Evolutionary conservation across 2,888 invertebrate genomes (phyloP), one percentile per base, ranked within the genome.

Genomic region (Gnatocerus cornutus): DNA sequence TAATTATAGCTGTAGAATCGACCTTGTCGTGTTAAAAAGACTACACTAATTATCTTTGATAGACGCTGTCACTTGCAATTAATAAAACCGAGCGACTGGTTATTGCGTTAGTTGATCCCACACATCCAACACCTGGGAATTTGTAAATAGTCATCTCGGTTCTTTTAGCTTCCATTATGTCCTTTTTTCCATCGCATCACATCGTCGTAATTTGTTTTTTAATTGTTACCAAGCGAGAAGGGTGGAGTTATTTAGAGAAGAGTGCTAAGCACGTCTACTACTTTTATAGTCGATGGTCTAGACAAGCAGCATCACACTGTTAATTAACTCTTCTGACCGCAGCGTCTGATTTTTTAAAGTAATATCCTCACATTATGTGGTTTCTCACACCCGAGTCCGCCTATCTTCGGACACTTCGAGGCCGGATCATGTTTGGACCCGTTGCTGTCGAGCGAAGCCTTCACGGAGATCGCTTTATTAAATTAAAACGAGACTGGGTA

Each of bases 11-110:
- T 45, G 52, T 45, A 55, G 58, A 48, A 65, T 56, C 59, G 71
- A 71, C 74, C 74, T 73, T 73, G 74, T 69, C 69, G 58, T 72
- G 72, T 74, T 73, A 71, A 72, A 59, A 69, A 74, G 68, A 72
- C 67, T 73, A 69, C 71, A 69, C 71, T 75, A 73, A 75, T 74
- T 75, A 73, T 73, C 69, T 74, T 71, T 74, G 73, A 75, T 75
- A 71, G 72, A 70, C 68, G 71, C 73, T 73, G 75, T 75, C 75
- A 74, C 69, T 72, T 62, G 64, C 69, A 75, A 75, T 75, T 75
- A 75, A 71, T 71, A 69, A 71, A 69, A 73, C 73, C 73, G 70
- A 74, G 55, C 59, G 73, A 46, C 71, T 67, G 69, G 70, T 72
- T 71, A 70, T 74, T 74, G 67, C 67, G 67, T 66, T 72, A 62